phyloP scores from a whole-genome alignment of 2,797 vertebrate genomes.

The Macropus fuliginosus region DNA sequence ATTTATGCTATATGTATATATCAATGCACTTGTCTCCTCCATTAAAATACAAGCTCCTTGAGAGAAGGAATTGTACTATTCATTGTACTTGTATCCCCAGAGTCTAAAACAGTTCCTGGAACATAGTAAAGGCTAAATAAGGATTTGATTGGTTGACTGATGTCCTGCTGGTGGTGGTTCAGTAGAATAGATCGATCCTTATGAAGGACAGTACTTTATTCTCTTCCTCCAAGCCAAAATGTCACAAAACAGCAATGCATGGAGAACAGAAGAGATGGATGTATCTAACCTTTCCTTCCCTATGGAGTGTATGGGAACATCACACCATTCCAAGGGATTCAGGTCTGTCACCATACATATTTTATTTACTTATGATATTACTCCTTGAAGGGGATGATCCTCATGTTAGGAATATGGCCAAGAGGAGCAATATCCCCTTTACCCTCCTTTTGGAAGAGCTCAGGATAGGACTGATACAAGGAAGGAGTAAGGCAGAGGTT shows the following conservation, averaged over 20 bases:
- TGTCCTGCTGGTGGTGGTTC: not conserved
- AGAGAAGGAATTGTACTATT: not conserved
- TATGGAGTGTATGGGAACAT: not conserved
- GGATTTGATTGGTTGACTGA: not conserved
- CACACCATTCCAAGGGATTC: not conserved
- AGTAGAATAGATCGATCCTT: not conserved
- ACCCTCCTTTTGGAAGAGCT: not conserved
- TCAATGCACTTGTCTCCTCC: not conserved
- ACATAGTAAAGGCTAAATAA: not conserved
- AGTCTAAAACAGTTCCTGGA: not conserved
- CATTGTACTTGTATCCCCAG: not conserved
- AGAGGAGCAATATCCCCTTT: not conserved
- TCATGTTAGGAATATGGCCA: not conserved
- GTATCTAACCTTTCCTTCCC: not conserved
- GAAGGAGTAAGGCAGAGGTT: not conserved
- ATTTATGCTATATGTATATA: not conserved
- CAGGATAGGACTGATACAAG: not conserved
- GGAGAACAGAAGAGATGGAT: not conserved
- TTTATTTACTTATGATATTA: not conserved
- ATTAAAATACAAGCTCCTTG: not conserved
- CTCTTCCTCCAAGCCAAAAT: not conserved
- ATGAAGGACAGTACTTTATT: not conserved
- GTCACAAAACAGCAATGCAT: not conserved
- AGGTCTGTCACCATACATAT: not conserved
- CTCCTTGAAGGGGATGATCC: not conserved